These are phyloP conservation scores for Desmophyllum pertusum DNA, from an alignment of 92 coral and sea anemone genomes.

Conservation along the genomic window DNA sequence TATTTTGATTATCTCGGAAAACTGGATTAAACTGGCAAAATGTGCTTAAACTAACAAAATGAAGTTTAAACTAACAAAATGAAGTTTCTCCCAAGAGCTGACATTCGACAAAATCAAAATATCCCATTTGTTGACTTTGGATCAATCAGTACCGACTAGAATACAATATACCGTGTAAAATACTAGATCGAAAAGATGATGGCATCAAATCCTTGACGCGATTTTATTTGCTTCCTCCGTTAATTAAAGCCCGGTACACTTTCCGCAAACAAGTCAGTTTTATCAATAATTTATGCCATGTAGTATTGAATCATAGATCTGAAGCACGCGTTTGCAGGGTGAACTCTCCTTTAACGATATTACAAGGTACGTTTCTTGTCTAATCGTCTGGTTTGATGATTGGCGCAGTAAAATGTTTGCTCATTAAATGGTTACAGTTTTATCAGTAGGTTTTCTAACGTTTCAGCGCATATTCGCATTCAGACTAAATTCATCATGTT, in stretches of 20 bases:
- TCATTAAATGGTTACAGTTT: not conserved
- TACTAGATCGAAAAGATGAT: not conserved
- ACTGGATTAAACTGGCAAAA: not conserved
- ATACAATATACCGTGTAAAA: not conserved
- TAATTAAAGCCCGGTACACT: not conserved
- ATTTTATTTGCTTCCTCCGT: not conserved
- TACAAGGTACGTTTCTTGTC: not conserved
- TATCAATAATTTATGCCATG: not conserved
- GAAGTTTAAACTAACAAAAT: too few species aligned
- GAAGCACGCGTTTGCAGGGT: not conserved
- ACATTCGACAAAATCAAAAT: not conserved
- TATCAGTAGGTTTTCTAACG: too few species aligned
- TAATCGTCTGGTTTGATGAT: not conserved
- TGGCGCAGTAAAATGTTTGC: not conserved
- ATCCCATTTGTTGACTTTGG: not conserved
- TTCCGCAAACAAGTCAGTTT: not conserved
- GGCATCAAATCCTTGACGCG: not conserved
- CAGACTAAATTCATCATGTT: too few species aligned
- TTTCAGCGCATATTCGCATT: too few species aligned
- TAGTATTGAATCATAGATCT: too few species aligned
- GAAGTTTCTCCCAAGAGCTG: not conserved
- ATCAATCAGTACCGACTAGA: not conserved
- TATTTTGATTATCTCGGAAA: too few species aligned
- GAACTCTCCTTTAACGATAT: not conserved
- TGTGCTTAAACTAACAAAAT: too few species aligned